Base-by-base conservation (phyloP, 2,797 vertebrate species). In the Limosa lapponica region DNA sequence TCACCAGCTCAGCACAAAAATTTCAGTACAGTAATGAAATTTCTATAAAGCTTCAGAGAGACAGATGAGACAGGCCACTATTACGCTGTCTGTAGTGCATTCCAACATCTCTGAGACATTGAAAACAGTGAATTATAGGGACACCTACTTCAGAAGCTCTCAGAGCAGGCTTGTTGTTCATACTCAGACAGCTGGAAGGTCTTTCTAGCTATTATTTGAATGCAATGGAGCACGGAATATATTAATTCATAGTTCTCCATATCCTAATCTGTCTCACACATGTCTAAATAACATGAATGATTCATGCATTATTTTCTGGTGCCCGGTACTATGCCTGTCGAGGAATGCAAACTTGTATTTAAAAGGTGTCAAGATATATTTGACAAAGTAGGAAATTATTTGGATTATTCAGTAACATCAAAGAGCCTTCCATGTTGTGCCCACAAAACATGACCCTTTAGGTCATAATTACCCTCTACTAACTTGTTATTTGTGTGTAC, bases 131-230 rank as follows among this genome's bases (percentile, higher is more conserved):
- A 81, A 86, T 86, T 92, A 74, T 49, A 71, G n/a, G 39, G 61
- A 83, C 41, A 89, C 7, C 6, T 74, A 61, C 57, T 61, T 46
- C 32, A 83, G 43, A 91, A 71, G 7, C 30, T 81, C 27, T 79
- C 43, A 86, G 43, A 83, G 15, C 3, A 84, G 61, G 15, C 32
- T 58, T 75, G 44, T 82, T 88, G 93, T 75, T 93, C 39, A 91
- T 43, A 57, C 8, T 61, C 13, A 90, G 75, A 58, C 41, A 94
- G 27, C n/a, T 90, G 57, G 39, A 89, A 89, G 61, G 75, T 94
- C 91, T 88, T 93, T 86, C 46, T 72, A 93, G 41, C 30, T 73
- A 52, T 84, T 87, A 64, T 51, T 86, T 87, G 30, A 83, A 90
- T 27, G 36, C 18, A 94, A 2, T 18, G 28, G 39, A 86, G 37